Evolutionary conservation across 1,140 invertebrate genomes (phyloP).

Genomic region (Drosophila ficusphila): DNA sequence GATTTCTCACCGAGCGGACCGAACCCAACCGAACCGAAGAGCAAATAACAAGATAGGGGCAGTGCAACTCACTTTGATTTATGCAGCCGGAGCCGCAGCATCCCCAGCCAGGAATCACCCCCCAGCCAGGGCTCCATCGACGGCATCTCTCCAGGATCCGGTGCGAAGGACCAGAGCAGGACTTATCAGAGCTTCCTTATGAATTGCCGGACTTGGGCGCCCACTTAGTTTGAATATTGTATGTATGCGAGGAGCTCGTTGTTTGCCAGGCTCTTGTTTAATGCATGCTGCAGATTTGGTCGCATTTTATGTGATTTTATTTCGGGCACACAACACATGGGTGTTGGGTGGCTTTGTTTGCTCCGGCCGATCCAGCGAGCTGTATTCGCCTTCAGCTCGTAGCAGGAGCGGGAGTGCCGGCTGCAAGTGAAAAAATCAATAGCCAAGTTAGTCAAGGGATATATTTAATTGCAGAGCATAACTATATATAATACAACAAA

Average conservation of each 20-base stretch:
- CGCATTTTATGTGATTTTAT: slow-evolving; percentile 73
- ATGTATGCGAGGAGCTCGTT: slow-evolving; percentile 43
- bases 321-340: slow-evolving; percentile 19
- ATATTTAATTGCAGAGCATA: slow-evolving; percentile 12
- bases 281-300: slow-evolving; percentile 58
- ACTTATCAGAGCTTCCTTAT: slow-evolving; percentile 58
- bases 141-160: slow-evolving; percentile 51
- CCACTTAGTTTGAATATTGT: slow-evolving; percentile 60
- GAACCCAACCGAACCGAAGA: not conserved
- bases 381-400: slow-evolving; percentile 55
- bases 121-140: slow-evolving; percentile 53
- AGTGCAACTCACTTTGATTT: slow-evolving; percentile 72
- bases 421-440: slow-evolving; percentile 25
- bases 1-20: slow-evolving; percentile 4
- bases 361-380: slow-evolving; percentile 51
- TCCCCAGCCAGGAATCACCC: slow-evolving; percentile 56
- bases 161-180: slow-evolving; percentile 21
- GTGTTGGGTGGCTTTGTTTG: slow-evolving; percentile 25
- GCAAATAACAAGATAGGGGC: slow-evolving; percentile 11
- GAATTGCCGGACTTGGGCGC: slow-evolving; percentile 45
- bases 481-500: slow-evolving; percentile 4
- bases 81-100: slow-evolving; percentile 64
- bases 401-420: slow-evolving; percentile 1
- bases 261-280: slow-evolving; percentile 44
- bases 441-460: not conserved